Evolutionary conservation across 2,888 invertebrate genomes (phyloP), one percentile per base, ranked within the genome.

Genomic region (Lordiphosa andalusiaca): DNA sequence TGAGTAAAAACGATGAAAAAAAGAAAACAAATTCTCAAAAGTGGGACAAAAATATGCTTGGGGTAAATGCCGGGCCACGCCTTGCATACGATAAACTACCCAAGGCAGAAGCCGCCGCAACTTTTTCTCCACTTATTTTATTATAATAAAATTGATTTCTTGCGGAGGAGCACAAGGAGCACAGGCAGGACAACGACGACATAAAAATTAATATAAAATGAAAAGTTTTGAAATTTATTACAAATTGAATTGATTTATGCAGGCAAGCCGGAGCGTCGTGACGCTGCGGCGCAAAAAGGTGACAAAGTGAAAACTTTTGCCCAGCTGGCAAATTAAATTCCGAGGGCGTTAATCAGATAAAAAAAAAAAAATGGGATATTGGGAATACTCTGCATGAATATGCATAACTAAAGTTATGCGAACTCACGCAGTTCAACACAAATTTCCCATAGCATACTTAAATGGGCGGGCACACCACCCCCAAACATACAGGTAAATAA

Each of bases 191-290:
- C 36, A 63, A 42, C 40, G 13, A 35, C 62, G 66, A 65, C 78
- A 76, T 82, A 76, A 78, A 78, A 82, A 80, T 80, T 80, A 80
- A 80, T 80, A 80, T 82, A 78, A 82, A 80, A 80, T 82, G 78
- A 80, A 80, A 80, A 80, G 80, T 80, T 80, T 63, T 82, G 80
- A 82, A 80, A 80, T 80, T 80, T 80, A 82, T 80, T 80, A 76
- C 78, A 80, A 80, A 82, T 82, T 80, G 80, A 80, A 80, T 78
- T 80, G 78, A 80, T 80, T 80, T 80, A 80, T 80, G 78, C 78
- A 30, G 30, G 30, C 60, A 42, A 63, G 63, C 63, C 61, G 25
- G 41, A 33, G 40, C 10, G 19, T 10, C 10, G 40, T 16, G 33
- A 33, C 10, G 33, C 30, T 16, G 25, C n/a, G n/a, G 25, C 7